Conservation (phyloP, 2,888 invertebrate genomes). For the Spodoptera littoralis region DNA sequence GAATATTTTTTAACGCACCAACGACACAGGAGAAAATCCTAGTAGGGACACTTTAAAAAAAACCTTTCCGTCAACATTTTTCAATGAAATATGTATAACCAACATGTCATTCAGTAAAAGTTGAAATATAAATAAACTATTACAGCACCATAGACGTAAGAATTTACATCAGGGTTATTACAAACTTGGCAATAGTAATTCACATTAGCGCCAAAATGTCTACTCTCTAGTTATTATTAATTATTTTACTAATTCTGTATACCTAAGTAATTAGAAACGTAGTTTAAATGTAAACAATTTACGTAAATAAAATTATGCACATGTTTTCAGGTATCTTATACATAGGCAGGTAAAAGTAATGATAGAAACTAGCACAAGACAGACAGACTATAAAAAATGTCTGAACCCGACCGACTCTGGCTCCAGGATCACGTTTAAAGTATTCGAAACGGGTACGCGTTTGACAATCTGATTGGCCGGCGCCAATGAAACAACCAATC, state of each 20-base stretch:
- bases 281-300: slow-evolving; percentile 10
- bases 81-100: background rate
- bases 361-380: too few species aligned
- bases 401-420: too few species aligned
- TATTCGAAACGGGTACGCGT: too few species aligned
- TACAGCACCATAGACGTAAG: slow-evolving; percentile 19
- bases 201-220: slow-evolving; percentile 60
- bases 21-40: too few species aligned
- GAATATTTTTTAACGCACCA: too few species aligned
- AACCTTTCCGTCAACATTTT: too few species aligned
- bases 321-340: background rate
- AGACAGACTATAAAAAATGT: too few species aligned
- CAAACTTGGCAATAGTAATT: slow-evolving; percentile 59
- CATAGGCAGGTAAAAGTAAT: too few species aligned
- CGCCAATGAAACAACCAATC: too few species aligned
- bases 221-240: slow-evolving; percentile 38
- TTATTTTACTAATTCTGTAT: slow-evolving; percentile 9
- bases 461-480: too few species aligned
- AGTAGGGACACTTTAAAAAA: too few species aligned
- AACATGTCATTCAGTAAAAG: slow-evolving; percentile 10
- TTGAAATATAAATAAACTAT: slow-evolving; percentile 11
- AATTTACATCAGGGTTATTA: slow-evolving; percentile 26
- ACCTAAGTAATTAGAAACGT: slow-evolving; percentile 22
- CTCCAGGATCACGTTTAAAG: too few species aligned
- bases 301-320: background rate